Evolutionary conservation across 2,113 vertebrate species (phyloP), one percentile per base, ranked within the genome.

Genomic region (Circaetus cinerascens): DNA sequence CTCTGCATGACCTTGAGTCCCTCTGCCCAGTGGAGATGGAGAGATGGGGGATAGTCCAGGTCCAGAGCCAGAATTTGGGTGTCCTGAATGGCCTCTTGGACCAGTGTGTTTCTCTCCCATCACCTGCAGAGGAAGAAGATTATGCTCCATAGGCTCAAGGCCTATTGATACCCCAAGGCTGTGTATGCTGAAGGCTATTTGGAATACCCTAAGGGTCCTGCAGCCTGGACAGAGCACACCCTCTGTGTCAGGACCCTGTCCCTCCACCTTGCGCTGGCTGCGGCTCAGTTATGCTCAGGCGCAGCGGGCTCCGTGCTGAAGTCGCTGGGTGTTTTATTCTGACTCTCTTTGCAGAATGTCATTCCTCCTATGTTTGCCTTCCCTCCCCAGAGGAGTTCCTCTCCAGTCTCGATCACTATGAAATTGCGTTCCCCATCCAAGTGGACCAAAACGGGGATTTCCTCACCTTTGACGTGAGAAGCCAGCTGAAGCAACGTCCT

Each of bases 391-490:
- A 99, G 98, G 99, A 98, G 85, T 99, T 99, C 98, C 98, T 99
- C 97, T 99, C 99, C 97, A 99, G 98, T 96, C 98, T 99, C 79
- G 98, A 98, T 94, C 99, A 99, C 97, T 99, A 99, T 98, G 99
- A 99, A 94, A 99, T 99, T 25, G 98, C 99, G 56, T 98, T 99
- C 97, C 99, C 99, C 38, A 98, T 99, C 79, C 99, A 99, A 41
- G 98, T 99, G 94, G 99, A 99, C 97, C 99, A 99, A 41, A 98
- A 98, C 38, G 99, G 99, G 11, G 98, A 99, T 23, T 97, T 98
- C 67, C 97, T 99, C 95, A 98, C 98, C 76, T 97, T 98, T 69
- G 98, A 98, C 5, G 71, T 98, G 80, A 88, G 95, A 38, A 95
- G 96, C 27, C 97, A 88, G 57, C 93, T 91, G 69, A 95, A 92